Evolutionary conservation across 2,113 vertebrate species (phyloP), one percentile per base, ranked within the genome.

Genomic region (Heptranchias perlo): DNA sequence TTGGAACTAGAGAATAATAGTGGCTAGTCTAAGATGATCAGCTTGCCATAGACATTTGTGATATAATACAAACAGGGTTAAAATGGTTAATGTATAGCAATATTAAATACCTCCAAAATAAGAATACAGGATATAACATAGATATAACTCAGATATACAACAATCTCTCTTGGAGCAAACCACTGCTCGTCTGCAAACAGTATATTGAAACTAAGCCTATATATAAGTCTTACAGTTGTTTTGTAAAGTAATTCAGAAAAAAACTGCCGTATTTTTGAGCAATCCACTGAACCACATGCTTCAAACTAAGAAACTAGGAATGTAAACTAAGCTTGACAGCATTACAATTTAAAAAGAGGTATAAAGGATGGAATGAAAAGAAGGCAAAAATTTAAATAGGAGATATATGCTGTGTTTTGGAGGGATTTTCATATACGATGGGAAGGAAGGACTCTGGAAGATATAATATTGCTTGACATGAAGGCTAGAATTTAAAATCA

Each of bases 241-340:
- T 58, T 49, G 11, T 95, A 95, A 69, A 47, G 62, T 49, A 69
- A 95, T 69, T 94, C 93, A 95, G 25, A 95, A 67, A 67, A n/a
- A 67, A 49, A 67, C 25, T 47, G 23, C 25, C 8, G 23, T 73
- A 65, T 95, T 35, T 69, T 69, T 95, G 65, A 52, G 39, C 25
- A 52, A 52, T 73, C 64, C 4, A 31, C 47, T 49, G 65, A 49
- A 69, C 39, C 62, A 73, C 39, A 52, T 69, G 23, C 47, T 49
- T 95, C 91, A n/a, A 62, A 91, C 14, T 58, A 35, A 89, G 21
- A 93, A 62, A 95, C 8, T 69, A 49, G 23, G 25, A 65, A 73
- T 95, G 6, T 31, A 47, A 95, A 95, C 52, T 52, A 47, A 7
- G 2, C 39, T 31, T 49, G 47, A 73, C 6, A 95, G 11, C 64